These are phyloP conservation scores for Pterocles gutturalis DNA, from an alignment of 2,113 vertebrate species.

Conservation along the genomic window DNA sequence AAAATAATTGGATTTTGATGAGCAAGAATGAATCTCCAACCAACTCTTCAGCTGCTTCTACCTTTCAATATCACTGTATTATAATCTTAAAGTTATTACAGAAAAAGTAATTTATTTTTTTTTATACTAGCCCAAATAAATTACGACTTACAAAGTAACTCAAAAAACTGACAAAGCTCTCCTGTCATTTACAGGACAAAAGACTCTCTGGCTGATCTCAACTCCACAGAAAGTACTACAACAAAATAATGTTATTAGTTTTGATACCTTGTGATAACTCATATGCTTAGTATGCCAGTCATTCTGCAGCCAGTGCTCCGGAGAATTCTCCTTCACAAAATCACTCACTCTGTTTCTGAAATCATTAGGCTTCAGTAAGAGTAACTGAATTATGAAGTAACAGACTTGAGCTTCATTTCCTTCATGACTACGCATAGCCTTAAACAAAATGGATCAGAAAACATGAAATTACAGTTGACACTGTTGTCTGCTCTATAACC, in stretches of 20 bases:
- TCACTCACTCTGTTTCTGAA: constrained; percentile 97
- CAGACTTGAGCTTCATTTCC: constrained; percentile 99
- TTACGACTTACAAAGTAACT: neutral
- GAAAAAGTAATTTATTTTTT: neutral
- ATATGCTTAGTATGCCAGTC: constrained; percentile 99
- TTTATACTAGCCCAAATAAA: neutral
- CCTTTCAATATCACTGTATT: neutral
- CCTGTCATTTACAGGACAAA: neutral
- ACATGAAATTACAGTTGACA: neutral
- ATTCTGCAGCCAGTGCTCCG: constrained; percentile 98
- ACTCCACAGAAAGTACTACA: neutral
- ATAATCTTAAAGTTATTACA: neutral
- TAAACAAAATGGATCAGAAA: neutral
- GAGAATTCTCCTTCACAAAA: constrained; percentile 98
- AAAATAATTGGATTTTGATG: neutral
- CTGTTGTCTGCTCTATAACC: neutral
- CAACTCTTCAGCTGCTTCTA: neutral
- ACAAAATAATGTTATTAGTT: neutral
- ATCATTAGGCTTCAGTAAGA: constrained; percentile 96
- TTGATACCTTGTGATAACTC: constrained; percentile 94
- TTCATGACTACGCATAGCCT: constrained; percentile 99
- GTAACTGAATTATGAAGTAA: constrained; percentile 98
- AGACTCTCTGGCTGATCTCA: neutral
- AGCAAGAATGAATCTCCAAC: neutral
- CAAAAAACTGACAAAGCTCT: neutral